A percentile compares a stretch with the other conserved stretches of the same genome.
Evolutionary conservation across 2,113 vertebrate species (phyloP).

Genomic region (Ictidomys tridecemlineatus): DNA sequence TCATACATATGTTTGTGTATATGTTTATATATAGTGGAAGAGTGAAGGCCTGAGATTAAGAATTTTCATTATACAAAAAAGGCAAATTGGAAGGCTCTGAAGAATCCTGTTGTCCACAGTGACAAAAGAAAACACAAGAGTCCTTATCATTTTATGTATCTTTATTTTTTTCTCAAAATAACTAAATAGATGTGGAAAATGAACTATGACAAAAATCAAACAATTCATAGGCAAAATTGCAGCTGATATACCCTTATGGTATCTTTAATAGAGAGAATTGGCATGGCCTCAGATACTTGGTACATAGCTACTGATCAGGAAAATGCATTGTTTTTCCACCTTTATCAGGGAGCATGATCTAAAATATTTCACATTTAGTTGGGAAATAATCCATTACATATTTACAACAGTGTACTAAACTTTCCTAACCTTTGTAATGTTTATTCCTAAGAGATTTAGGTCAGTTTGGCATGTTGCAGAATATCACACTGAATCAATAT

Average conservation of each 20-base stretch:
- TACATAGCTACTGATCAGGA: not conserved
- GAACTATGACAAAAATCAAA: not conserved
- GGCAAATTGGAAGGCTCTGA: not conserved
- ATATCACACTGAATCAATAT: not conserved
- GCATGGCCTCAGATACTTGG: not conserved
- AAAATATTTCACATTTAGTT: not conserved
- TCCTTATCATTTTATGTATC: not conserved
- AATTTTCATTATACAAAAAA: not conserved
- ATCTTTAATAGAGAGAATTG: not conserved
- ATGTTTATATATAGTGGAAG: too few species aligned
- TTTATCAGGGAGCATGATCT: not conserved
- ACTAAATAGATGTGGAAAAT: not conserved
- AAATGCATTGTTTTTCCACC: not conserved
- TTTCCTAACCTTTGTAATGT: not conserved
- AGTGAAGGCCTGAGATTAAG: not conserved
- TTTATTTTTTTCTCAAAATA: not conserved
- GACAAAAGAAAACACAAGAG: not conserved
- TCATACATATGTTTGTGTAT: not conserved
- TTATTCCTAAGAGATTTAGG: not conserved
- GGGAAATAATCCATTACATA: not conserved
- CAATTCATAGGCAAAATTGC: not conserved
- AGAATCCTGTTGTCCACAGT: not conserved
- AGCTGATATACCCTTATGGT: not conserved
- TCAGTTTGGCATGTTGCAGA: not conserved
- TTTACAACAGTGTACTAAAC: not conserved